Evolutionary conservation across 2,113 vertebrate genomes (phyloP), one percentile per base, ranked within the genome.

Genomic region (Eira barbara): DNA sequence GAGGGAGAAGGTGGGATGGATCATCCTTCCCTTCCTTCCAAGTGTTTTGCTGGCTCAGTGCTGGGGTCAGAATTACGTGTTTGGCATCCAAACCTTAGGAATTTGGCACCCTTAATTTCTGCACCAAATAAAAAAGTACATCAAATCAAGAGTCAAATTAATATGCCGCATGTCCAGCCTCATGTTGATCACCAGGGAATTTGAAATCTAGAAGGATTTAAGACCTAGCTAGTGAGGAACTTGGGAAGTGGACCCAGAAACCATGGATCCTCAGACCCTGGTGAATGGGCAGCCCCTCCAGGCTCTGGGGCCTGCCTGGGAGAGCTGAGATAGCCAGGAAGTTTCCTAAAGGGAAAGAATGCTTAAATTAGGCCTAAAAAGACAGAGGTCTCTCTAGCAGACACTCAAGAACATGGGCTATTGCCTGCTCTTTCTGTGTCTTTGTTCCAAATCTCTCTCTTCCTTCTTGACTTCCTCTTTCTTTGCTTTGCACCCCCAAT

Each of bases 111-210:
- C 57, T 91, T 79, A 45, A 52, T 91, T 47, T 82, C 36, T 47
- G 34, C 78, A 81, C 79, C 49, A 79, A 89, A 13, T 36, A 65
- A 85, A 89, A 80, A 52, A 29, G n/a, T 25, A 23, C 6, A 55
- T 49, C 59, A 67, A 65, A n/a, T 91, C 52, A 91, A 63, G 67
- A 94, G 84, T 97, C 71, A 73, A 73, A 67, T 76, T 52, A 85
- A 71, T 7, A 14, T 27, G 59, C 27, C 52, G 0, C 12, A 0
- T 71, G 39, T 79, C 82, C 52, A 80, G 21, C 45, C 63, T 94
- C 78, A 49, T 7, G 18, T 78, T 47, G 57, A 47, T 69, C 45
- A 74, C 31, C 25, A 74, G 17, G 73, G 74, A 89, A 57, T 29
- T 42, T 78, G 85, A 69, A 78, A 93, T 78, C 89, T 21, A 52